phyloP scores from a whole-genome alignment of 2,888 invertebrate species.

The Pammene fasciana region DNA sequence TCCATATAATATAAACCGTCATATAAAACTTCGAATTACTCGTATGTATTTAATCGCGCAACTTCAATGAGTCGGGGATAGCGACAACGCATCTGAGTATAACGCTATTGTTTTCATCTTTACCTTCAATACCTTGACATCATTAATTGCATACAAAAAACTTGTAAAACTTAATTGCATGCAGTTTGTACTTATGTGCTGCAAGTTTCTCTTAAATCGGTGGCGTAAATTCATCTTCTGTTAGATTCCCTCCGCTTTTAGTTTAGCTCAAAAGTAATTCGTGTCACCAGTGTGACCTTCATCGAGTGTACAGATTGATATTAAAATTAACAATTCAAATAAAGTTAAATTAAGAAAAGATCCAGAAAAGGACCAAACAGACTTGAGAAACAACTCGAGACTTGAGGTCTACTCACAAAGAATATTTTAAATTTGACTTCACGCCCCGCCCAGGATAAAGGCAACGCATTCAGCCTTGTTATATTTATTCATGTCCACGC shows the following conservation, averaged over 20 bases:
- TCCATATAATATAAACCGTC: no score
- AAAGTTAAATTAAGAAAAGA: neutral
- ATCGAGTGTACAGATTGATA: neutral
- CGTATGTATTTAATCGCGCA: no score
- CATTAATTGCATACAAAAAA: neutral
- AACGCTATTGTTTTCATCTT: neutral
- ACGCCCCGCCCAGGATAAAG: neutral
- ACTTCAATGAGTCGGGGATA: no score
- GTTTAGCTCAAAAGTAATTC: no score
- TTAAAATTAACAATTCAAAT: neutral
- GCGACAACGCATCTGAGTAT: neutral
- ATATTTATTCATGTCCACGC: slow-evolving; percentile 13
- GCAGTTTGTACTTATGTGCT: neutral
- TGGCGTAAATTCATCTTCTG: no score
- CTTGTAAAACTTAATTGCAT: slow-evolving; percentile 1
- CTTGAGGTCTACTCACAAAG: neutral
- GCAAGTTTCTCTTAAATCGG: neutral
- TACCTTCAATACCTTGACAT: slow-evolving; percentile 8
- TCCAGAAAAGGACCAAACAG: no score
- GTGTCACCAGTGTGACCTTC: no score
- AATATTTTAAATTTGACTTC: no score
- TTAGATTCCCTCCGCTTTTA: no score
- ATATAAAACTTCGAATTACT: no score
- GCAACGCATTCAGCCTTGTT: slow-evolving; percentile 20
- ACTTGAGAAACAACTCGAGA: no score